Conservation (phyloP, 2,888 invertebrate genomes). For the Pseudeuparius sepicola region DNA sequence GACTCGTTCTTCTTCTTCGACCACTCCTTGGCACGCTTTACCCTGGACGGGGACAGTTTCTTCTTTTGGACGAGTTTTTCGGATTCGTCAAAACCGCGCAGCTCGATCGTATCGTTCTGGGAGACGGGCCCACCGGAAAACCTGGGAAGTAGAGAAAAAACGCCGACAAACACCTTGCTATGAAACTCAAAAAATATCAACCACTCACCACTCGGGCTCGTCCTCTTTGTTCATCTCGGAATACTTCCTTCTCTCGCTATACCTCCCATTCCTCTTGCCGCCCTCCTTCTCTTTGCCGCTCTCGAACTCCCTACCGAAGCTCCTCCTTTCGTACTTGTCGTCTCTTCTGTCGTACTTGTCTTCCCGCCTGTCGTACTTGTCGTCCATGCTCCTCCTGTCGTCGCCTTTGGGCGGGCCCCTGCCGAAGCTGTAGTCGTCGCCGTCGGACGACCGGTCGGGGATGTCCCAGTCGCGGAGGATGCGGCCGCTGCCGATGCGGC, state of each 20-base stretch:
- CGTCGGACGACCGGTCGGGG: constrained; percentile 22
- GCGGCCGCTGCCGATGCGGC: constrained; percentile 79
- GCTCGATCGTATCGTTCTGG: constrained; percentile 84
- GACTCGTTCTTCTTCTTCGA: constrained; percentile 36
- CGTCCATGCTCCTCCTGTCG: constrained; percentile 23
- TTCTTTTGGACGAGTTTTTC: constrained; percentile 42
- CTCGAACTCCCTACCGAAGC: constrained; percentile 48
- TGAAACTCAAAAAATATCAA: too few relatives aligned
- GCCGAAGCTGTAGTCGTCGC: constrained; percentile 24
- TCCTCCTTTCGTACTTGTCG: constrained; percentile 24
- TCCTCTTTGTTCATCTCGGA: constrained; percentile 38
- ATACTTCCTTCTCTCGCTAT: constrained; percentile 27
- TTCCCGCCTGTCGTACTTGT: constrained; percentile 24
- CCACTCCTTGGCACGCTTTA: constrained; percentile 40
- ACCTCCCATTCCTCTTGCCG: constrained; percentile 29
- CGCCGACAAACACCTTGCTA: too few relatives aligned
- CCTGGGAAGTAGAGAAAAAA: too few relatives aligned
- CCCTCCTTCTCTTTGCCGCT: constrained; percentile 30
- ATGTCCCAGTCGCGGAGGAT: constrained; percentile 47
- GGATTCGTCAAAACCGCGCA: constrained; percentile 80
- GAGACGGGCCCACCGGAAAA: constrained; percentile 83
- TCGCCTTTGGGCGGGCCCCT: constrained; percentile 25
- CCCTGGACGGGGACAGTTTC: constrained; percentile 39
- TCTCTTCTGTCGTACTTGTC: constrained; percentile 21
- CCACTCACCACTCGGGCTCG: constrained; percentile 33